Evolutionary conservation across 2,888 invertebrate genomes (phyloP), one percentile per base, ranked within the genome.

Genomic region (Lepidocyrtinus sp.): DNA sequence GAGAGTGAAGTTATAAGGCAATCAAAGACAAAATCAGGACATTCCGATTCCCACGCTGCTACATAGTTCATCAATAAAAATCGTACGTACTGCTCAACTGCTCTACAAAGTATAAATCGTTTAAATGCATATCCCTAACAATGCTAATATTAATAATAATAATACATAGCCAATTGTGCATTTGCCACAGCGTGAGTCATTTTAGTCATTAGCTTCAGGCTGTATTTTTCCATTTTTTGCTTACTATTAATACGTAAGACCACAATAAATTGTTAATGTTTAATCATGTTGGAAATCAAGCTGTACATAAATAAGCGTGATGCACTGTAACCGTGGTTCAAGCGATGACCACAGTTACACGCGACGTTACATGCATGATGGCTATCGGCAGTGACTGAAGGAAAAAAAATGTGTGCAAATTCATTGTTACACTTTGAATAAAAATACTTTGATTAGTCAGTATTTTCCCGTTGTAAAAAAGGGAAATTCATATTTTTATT

Each of bases 341-440:
- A 36, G 65, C 25, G 36, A 26, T 75, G 75, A 75, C 69, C 46
- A 75, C 25, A 26, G 9, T 64, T 64, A 26, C 76, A 76, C 76
- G 76, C 70, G 69, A 76, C 76, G 64, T 70, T 76, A 70, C 50
- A 70, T n/a, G n/a, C n/a, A n/a, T 75, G 55, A 62, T 68, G 36
- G 17, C 24, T n/a, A 19, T 46, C 64, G 12, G 12, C 36, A 36
- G 36, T 36, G 12, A n/a, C n/a, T n/a, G n/a, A n/a, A n/a, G n/a
- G 36, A 36, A 36, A 36, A 76, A 64, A 76, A 67, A 24, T 75
- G 69, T 50, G 12, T 12, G 75, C 63, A 63, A 75, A 27, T 69
- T 62, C 36, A 25, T 50, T 45, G 46, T 21, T 75, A n/a, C n/a
- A n/a, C n/a, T n/a, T n/a, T n/a, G n/a, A n/a, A n/a, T n/a, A n/a